These are phyloP conservation scores for Sebastes minor DNA, from an alignment of 2,797 vertebrate genomes.

Conservation along the genomic window DNA sequence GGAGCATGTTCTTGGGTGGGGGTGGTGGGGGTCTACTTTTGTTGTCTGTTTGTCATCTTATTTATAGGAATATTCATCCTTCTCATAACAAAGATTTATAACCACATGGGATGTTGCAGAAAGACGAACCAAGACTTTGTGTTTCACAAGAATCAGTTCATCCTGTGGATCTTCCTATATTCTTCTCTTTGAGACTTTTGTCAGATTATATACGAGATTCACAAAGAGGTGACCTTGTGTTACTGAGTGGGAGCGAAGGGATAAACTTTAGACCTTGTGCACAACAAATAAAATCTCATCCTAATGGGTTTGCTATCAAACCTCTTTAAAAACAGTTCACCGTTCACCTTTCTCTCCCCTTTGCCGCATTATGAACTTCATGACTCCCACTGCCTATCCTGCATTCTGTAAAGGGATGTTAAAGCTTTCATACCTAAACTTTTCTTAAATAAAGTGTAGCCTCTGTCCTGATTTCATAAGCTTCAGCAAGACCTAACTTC, in stretches of 20 bases:
- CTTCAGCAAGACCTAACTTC: background rate
- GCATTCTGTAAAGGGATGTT: background rate
- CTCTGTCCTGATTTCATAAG: background rate
- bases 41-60: background rate
- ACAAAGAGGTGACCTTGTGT: background rate
- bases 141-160: background rate
- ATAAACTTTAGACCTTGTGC: background rate
- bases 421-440: background rate
- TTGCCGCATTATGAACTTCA: constrained; percentile 19
- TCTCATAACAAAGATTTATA: background rate
- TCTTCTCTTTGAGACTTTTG: background rate
- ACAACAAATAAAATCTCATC: constrained; percentile 6
- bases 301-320: constrained; percentile 2
- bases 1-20: background rate
- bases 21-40: background rate
- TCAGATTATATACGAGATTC: background rate
- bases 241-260: background rate
- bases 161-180: background rate
- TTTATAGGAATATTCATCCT: background rate
- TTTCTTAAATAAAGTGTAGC: constrained; percentile 1
- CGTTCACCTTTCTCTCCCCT: background rate
- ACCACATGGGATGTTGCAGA: background rate
- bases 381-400: background rate
- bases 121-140: background rate
- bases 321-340: too few relatives aligned